Conservation (phyloP, 2,113 vertebrate genomes). For the Alethe diademata region DNA sequence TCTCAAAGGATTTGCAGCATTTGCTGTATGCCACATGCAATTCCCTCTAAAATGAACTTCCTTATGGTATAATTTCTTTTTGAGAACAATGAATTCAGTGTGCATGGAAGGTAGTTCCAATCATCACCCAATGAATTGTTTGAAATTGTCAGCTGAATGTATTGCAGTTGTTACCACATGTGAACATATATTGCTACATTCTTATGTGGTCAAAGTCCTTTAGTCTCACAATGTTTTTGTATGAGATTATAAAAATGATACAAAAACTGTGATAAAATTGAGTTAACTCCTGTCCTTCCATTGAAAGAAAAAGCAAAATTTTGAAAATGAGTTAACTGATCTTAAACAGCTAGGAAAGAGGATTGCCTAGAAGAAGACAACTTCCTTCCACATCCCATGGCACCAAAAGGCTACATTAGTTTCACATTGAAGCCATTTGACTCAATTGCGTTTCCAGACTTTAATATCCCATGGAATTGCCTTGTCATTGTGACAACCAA, state of each 20-base stretch:
- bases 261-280: neutral
- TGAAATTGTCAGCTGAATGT: constrained; percentile 9
- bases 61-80: neutral
- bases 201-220: neutral
- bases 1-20: neutral
- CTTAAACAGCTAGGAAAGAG: neutral
- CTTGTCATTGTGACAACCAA: constrained; percentile 48
- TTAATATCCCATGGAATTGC: constrained; percentile 49
- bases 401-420: neutral
- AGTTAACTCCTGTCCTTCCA: neutral
- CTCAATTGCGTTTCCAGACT: constrained; percentile 52
- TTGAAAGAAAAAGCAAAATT: neutral
- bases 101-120: neutral
- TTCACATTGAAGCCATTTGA: constrained; percentile 50
- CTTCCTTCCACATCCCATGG: neutral
- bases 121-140: neutral
- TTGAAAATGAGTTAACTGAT: neutral
- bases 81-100: constrained; percentile 41
- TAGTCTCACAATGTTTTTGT: neutral
- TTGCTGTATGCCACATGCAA: neutral
- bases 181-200: neutral
- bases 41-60: neutral
- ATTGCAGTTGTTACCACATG: neutral
- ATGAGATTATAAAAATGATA: neutral
- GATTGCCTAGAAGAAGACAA: neutral